Conservation (phyloP, 2,113 vertebrate species). For the Macroglossus sobrinus region DNA sequence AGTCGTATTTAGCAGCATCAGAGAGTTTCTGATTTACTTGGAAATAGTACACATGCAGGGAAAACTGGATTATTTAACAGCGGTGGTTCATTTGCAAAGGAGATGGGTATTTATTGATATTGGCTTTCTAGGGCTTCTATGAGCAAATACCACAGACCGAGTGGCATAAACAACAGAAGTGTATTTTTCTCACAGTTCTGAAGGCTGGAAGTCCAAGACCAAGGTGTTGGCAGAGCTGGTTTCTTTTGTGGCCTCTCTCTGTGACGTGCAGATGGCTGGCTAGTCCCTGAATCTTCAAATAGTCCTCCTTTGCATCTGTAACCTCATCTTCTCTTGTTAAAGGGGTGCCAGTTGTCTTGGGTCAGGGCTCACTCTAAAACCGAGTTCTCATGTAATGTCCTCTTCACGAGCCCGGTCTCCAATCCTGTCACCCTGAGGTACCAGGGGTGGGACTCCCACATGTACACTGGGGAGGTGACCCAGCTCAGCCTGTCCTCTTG, state of each 20-base stretch:
- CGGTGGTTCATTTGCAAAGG: background rate
- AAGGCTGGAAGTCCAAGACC: background rate
- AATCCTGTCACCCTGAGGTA: background rate
- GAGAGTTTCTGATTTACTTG: background rate
- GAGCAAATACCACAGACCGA: background rate
- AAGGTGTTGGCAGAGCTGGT: background rate
- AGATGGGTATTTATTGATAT: background rate
- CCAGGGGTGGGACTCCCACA: background rate
- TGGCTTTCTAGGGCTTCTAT: background rate
- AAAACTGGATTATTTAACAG: constrained; percentile 8
- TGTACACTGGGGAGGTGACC: background rate
- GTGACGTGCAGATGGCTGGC: background rate
- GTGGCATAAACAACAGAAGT: background rate
- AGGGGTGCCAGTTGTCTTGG: background rate
- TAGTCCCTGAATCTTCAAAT: background rate
- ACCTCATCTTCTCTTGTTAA: background rate
- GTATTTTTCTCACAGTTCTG: background rate
- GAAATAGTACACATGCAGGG: background rate
- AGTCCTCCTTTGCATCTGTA: background rate
- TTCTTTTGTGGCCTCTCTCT: background rate
- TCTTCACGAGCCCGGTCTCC: background rate
- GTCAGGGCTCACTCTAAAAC: background rate
- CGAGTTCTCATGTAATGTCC: background rate
- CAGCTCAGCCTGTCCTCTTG: background rate
- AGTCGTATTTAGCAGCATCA: background rate